A percentile compares a stretch with the other conserved stretches of the same genome.
phyloP scores from a whole-genome alignment of 2,113 vertebrate species.

The Stegastes partitus region DNA sequence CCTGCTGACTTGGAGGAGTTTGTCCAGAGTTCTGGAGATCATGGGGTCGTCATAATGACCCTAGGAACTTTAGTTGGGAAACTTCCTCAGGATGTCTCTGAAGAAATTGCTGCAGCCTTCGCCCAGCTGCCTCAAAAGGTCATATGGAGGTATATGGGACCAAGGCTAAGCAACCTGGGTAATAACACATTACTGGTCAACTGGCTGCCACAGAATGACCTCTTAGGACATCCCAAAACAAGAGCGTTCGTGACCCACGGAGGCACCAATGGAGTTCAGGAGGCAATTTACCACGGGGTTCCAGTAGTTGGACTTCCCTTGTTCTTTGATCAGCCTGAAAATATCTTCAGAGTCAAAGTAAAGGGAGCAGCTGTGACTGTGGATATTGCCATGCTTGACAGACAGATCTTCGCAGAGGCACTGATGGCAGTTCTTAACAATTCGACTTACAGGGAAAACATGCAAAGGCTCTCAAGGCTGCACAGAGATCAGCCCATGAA shows the following conservation, averaged over 20 bases:
- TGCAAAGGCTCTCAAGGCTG: slow-evolving; percentile 89
- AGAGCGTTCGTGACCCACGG: slow-evolving; percentile 80
- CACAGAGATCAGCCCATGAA: slow-evolving; percentile 92
- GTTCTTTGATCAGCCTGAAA: slow-evolving; percentile 80
- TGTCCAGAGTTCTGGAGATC: slow-evolving; percentile 78
- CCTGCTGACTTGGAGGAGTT: slow-evolving; percentile 68
- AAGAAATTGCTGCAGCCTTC: slow-evolving; percentile 82
- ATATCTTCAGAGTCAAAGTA: slow-evolving; percentile 73
- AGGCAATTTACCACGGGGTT: slow-evolving; percentile 82
- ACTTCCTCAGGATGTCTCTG: slow-evolving; percentile 64
- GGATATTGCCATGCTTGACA: slow-evolving; percentile 68
- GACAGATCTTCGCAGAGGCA: slow-evolving; percentile 69
- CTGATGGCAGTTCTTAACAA: slow-evolving; percentile 70
- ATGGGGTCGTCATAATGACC: slow-evolving; percentile 80
- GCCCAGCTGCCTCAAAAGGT: slow-evolving; percentile 81
- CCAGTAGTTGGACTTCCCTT: slow-evolving; percentile 80
- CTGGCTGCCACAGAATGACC: slow-evolving; percentile 83
- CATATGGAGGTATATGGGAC: slow-evolving; percentile 77
- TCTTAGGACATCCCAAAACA: slow-evolving; percentile 81
- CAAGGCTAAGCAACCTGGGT: slow-evolving; percentile 72
- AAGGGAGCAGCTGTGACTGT: slow-evolving; percentile 77
- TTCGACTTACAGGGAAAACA: slow-evolving; percentile 88
- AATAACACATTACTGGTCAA: slow-evolving; percentile 80
- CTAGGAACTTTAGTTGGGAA: slow-evolving; percentile 73
- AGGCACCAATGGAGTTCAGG: slow-evolving; percentile 80